Evolutionary conservation across 2,113 vertebrate genomes (phyloP), one percentile per base, ranked within the genome.

Genomic region (Rhineura floridana): DNA sequence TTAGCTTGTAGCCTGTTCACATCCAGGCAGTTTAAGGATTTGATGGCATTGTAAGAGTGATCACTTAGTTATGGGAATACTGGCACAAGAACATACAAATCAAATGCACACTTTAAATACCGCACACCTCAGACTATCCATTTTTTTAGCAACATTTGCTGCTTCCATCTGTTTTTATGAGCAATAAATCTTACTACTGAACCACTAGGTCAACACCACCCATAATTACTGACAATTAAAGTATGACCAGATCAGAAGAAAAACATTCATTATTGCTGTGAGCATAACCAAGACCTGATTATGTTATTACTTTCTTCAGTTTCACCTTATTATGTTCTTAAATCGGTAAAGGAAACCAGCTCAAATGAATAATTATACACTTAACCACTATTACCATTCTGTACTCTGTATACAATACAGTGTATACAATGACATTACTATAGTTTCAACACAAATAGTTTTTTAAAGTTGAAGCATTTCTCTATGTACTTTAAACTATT

Each of bases 111-210:
- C 44, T 83, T 50, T 4, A 23, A 83, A n/a, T 44, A 69, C 55
- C 1, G 30, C 65, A 50, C 30, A 4, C 33, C 33, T 50, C 46
- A 12, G n/a, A 48, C 19, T 23, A 30, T 48, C 4, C 15, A 48
- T 25, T 50, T 83, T 42, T 42, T 67, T 21, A 63, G 39, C 48
- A 69, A 2, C 3, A 79, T 36, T 52, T 83, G 12, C 50, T 55
- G 3, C 39, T 46, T 91, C 79, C 63, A 70, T 89, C 87, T 83
- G 78, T 76, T 85, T 48, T 1, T 50, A 30, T 11, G 55, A 86
- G 86, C 77, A 81, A 50, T 0, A 2, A n/a, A 82, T 17, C n/a
- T 44, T 59, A 21, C 36, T 39, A 39, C 33, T 9, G 28, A 44
- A 70, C 21, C 6, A 62, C 15, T 33, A 33, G 6, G 46, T 55